Evolutionary conservation across 2,113 vertebrate species (phyloP).

Genomic region (Bambusicola thoracicus): DNA sequence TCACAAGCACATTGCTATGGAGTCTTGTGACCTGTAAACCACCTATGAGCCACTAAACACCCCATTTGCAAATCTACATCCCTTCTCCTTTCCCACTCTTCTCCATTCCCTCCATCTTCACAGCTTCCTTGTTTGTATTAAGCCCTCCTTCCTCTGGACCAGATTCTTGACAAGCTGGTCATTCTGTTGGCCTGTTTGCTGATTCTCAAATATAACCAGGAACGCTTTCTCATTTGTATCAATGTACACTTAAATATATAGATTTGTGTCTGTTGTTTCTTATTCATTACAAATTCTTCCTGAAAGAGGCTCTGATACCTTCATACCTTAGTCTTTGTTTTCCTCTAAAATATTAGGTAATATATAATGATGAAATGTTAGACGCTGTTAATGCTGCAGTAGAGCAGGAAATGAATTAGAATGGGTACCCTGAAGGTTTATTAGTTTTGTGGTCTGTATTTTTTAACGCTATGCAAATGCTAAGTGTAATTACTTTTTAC

Average conservation of each 20-base stretch:
- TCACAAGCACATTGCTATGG: not conserved
- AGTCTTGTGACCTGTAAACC: not conserved
- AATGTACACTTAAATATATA: not conserved
- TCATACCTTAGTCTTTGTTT: not conserved
- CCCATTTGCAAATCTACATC: not conserved
- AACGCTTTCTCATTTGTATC: not conserved
- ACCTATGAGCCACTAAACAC: too few species aligned
- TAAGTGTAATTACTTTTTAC: constrained; percentile 49
- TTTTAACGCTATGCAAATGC: constrained; percentile 34
- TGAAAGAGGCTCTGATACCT: not conserved
- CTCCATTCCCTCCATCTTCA: not conserved
- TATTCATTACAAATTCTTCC: not conserved
- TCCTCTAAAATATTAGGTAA: not conserved
- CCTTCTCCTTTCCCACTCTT: not conserved
- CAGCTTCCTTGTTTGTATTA: not conserved
- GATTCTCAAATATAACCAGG: not conserved
- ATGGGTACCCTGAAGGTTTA: constrained; percentile 18
- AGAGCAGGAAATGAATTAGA: constrained; percentile 14
- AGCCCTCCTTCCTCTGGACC: not conserved
- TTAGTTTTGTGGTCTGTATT: constrained; percentile 21
- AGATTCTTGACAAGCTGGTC: not conserved
- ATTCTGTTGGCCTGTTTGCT: not conserved
- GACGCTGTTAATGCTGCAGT: not conserved
- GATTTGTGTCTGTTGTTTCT: not conserved
- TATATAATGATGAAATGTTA: not conserved